Base-by-base conservation (phyloP, 2,113 vertebrate genomes). In the Sakesphorus luctuosus region DNA sequence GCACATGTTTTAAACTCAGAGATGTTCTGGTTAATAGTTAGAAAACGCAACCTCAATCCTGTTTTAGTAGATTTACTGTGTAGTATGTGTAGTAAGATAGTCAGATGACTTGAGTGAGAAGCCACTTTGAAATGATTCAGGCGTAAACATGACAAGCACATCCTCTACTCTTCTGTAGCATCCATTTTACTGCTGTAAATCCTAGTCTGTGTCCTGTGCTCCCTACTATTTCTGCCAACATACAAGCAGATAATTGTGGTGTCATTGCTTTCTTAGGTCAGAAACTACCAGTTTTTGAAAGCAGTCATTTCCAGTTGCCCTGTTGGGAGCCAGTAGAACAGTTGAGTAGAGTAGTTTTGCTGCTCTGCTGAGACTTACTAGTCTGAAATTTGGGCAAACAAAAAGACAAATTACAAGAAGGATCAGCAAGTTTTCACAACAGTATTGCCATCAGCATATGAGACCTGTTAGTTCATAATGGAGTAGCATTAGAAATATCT, bases 1-100 rank as follows among this genome's bases (percentile, higher is more conserved):
- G 53, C 84, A 84, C 72, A n/a, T 93, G 52, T 93, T 95, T 93
- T 85, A 85, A 87, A 87, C 93, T 93, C 87, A 83, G 82, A 76
- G 63, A 2, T 94, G 55, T 90, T 96, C 71, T 83, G 72, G 84
- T 90, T 95, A 92, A 80, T 90, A 91, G 82, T 82, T 93, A 88
- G 80, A 80, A 94, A 92, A 73, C 67, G 95, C 66, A 87, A 87
- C 91, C 75, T 93, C 71, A 82, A 33, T 89, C 84, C 81, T 84
- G 49, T 81, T 95, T 94, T 92, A 92, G 74, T 53, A 84, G 74
- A 95, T 95, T 84, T 92, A 93, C 76, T 50, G 24, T 87, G 46
- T n/a, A 40, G 84, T 58, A n/a, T 84, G 89, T 89, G 88, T 76
- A 38, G 18, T 76, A 87, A 79, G 69, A 85, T 91, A 52, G 44